Evolutionary conservation across 2,888 invertebrate species (phyloP), one percentile per base, ranked within the genome.

Genomic region (Didymodactylos carnosus): DNA sequence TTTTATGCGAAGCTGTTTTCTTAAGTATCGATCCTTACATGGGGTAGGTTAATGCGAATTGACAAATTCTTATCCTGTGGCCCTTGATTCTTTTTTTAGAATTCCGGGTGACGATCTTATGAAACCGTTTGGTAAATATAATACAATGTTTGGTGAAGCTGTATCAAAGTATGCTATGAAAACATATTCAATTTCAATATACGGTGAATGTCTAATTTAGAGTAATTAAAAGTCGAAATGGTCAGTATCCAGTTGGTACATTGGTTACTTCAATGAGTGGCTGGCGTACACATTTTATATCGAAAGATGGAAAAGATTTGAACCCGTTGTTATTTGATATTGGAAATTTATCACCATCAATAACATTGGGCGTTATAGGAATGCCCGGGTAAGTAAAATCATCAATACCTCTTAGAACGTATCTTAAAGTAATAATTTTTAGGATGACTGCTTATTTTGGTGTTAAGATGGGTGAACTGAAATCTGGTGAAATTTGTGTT

Each of bases 361-460:
- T 88, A 72, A 86, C 84, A n/a, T 81, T 89, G 27, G 89, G 89
- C 72, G 80, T 87, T 70, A 82, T 89, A 69, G 89, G 89, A 78
- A 89, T 88, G 88, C 88, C 89, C 69, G 89, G 89, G 88, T 89
- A 84, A 80, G 82, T 79, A 8, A 19, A 16, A 1, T 35, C 14
- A 39, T 62, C 14, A 19, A 39, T n/a, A 5, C 25, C n/a, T 39
- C 5, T 41, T 41, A 25, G 4, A 7, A 40, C 8, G n/a, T 23
- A 35, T 35, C 43, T 4, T n/a, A n/a, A n/a, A n/a, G 5, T 73
- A 49, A 39, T 14, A 70, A 29, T 53, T 41, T 70, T 29, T 53
- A 79, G 90, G 29, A 88, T 87, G 78, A 89, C 90, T 4, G 89
- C 90, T 0, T 88, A 89, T 79, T 89, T 90, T 83, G 90, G 90